Percentiles rank a stretch among this genome's conserved stretches.
Conservation (phyloP, 2,113 vertebrate genomes). For the Ia io region DNA sequence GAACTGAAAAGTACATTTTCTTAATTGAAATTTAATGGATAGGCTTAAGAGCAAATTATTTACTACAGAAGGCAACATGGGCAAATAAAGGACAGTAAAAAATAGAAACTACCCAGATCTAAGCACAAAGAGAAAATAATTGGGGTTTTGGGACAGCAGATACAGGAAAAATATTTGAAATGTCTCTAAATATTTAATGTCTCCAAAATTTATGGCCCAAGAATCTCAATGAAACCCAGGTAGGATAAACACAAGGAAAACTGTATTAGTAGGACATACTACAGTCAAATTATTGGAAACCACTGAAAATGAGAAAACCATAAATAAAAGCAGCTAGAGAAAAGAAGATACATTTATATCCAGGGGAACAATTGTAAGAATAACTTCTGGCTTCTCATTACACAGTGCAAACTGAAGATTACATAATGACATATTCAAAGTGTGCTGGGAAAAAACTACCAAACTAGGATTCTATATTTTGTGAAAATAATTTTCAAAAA, state of each 20-base stretch:
- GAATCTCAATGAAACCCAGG: background rate
- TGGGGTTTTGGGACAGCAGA: background rate
- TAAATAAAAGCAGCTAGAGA: background rate
- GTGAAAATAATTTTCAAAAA: slow-evolving; percentile 17
- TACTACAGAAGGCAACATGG: background rate
- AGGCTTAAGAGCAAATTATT: background rate
- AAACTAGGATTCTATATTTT: background rate
- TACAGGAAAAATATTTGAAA: background rate
- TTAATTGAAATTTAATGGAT: background rate
- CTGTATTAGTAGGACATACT: background rate
- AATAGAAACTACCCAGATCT: background rate
- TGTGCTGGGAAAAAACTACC: background rate
- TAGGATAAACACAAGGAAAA: background rate
- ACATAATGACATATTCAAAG: background rate
- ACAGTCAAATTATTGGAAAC: slow-evolving; percentile 13
- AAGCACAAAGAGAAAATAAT: background rate
- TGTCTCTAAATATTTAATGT: background rate
- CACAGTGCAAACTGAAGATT: background rate
- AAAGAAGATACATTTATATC: background rate
- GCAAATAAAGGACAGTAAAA: background rate
- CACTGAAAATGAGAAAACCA: background rate
- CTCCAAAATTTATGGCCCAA: background rate
- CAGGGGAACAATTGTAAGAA: background rate
- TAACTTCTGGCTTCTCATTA: background rate
- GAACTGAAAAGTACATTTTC: slow-evolving; percentile 6